These are phyloP conservation scores for Zaprionus lineosus DNA, from an alignment of 2,888 invertebrate species.

Conservation along the genomic window DNA sequence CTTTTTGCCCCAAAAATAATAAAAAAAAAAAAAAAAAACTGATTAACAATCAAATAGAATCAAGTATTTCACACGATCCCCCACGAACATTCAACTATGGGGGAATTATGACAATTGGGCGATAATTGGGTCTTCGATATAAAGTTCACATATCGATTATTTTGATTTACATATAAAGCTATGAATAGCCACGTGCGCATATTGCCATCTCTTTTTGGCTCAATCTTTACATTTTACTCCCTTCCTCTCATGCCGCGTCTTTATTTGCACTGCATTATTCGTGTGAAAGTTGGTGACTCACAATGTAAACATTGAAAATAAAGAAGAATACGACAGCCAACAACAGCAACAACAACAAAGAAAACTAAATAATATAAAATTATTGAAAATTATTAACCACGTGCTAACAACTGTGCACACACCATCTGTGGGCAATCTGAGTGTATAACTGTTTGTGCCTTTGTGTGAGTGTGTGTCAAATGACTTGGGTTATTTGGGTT, in stretches of 20 bases:
- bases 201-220: not conserved
- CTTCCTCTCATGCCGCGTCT: not conserved
- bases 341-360: constrained; percentile 2
- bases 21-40: too few species aligned
- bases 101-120: constrained; percentile 52
- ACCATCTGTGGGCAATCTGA: not conserved
- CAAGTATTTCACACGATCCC: constrained; percentile 61
- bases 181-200: constrained; percentile 32
- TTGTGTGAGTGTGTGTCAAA: constrained; percentile 33
- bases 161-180: constrained; percentile 25
- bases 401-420: constrained; percentile 58
- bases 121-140: constrained; percentile 54
- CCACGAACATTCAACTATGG: not conserved
- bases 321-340: too few species aligned
- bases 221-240: not conserved
- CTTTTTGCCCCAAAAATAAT: too few species aligned
- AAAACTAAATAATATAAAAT: constrained; percentile 12
- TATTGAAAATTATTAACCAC: constrained; percentile 65
- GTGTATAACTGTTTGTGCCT: constrained; percentile 3
- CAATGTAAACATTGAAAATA: constrained; percentile 5
- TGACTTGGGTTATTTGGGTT: constrained; percentile 68
- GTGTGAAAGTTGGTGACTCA: constrained; percentile 48
- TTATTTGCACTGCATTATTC: constrained; percentile 14
- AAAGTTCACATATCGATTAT: constrained; percentile 8
- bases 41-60: constrained; percentile 59